phyloP scores from a whole-genome alignment of 2,888 invertebrate genomes.

The Branchipolynoe longqiensis region DNA sequence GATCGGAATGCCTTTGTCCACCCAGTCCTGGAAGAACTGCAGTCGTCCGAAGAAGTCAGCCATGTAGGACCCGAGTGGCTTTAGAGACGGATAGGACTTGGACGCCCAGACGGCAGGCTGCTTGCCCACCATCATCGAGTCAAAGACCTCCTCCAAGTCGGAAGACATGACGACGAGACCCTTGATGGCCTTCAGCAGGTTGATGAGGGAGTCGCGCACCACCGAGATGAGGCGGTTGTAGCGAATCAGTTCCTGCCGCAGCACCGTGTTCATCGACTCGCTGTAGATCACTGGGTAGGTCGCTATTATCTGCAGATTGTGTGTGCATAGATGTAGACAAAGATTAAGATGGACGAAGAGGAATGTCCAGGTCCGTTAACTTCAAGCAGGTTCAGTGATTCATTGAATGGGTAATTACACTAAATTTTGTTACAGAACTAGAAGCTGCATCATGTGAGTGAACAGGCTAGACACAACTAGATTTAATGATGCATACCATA shows the following conservation, averaged over 20 bases:
- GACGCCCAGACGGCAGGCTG: constrained; percentile 81
- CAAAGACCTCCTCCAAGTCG: constrained; percentile 81
- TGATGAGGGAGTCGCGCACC: constrained; percentile 78
- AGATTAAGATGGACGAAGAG: no score
- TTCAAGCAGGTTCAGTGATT: no score
- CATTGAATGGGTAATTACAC: no score
- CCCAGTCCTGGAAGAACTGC: constrained; percentile 83
- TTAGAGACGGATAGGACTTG: constrained; percentile 82
- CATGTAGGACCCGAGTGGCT: constrained; percentile 81
- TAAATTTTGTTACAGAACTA: no score
- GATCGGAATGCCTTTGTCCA: constrained; percentile 81
- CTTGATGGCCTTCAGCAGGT: constrained; percentile 82
- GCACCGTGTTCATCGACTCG: constrained; percentile 82
- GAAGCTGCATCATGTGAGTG: no score
- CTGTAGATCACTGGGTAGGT: constrained; percentile 81
- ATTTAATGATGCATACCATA: no score
- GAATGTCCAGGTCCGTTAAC: no score
- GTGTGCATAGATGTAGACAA: no score
- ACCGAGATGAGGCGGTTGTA: constrained; percentile 80
- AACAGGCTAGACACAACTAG: no score
- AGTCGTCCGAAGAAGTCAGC: constrained; percentile 85
- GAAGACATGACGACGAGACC: constrained; percentile 82
- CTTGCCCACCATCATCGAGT: constrained; percentile 81
- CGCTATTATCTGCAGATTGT: constrained; percentile 78
- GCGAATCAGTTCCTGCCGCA: constrained; percentile 81